These are phyloP conservation scores for Ornithoptera alexandrae DNA, from an alignment of 2,888 invertebrate genomes.

Conservation along the genomic window DNA sequence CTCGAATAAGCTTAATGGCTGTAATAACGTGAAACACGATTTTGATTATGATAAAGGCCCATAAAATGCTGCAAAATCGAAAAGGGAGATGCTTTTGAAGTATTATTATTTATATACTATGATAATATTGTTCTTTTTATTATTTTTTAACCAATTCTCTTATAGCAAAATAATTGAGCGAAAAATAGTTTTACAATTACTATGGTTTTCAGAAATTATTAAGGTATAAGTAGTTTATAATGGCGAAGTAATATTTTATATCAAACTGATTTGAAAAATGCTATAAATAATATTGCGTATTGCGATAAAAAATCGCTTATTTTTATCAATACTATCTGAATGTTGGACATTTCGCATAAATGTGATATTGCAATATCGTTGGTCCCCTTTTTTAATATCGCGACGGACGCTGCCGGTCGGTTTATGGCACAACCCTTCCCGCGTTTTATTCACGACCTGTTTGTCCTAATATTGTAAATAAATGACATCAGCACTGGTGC, in stretches of 20 bases:
- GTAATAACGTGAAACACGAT: constrained; percentile 62
- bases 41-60: constrained; percentile 60
- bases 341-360: constrained; percentile 80
- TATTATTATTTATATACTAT: constrained; percentile 20
- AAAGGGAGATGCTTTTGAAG: constrained; percentile 27
- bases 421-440: constrained; percentile 79
- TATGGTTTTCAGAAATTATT: background rate
- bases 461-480: constrained; percentile 80
- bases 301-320: constrained; percentile 79
- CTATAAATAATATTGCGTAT: constrained; percentile 50
- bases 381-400: constrained; percentile 80
- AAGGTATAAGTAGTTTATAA: background rate
- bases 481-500: constrained; percentile 64
- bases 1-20: constrained; percentile 57
- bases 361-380: constrained; percentile 80
- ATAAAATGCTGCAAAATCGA: constrained; percentile 39
- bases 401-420: constrained; percentile 75
- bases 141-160: constrained; percentile 1
- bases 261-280: background rate
- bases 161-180: background rate
- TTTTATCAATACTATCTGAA: constrained; percentile 80
- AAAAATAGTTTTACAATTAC: background rate
- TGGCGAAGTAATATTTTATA: background rate
- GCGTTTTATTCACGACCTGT: constrained; percentile 79
- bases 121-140: constrained; percentile 14